phyloP scores from a whole-genome alignment of 64 coral and sea anemone genomes.

The Actinia equina region DNA sequence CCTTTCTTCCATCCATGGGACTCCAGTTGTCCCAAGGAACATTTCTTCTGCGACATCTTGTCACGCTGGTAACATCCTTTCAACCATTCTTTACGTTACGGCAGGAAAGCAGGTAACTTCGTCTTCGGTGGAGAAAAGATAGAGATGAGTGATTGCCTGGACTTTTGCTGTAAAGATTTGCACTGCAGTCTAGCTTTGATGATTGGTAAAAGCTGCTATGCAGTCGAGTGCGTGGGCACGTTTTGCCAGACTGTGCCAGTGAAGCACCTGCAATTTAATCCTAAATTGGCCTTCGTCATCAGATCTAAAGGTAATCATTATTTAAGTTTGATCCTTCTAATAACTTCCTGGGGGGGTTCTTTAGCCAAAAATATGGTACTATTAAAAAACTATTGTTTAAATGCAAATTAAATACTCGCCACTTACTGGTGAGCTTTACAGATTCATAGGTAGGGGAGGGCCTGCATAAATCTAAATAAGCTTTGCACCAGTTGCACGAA shows the following conservation, averaged over 20 bases:
- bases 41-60: slow-evolving; percentile 9
- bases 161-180: slow-evolving; percentile 33
- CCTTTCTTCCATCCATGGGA: neutral
- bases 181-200: slow-evolving; percentile 46
- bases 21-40: neutral
- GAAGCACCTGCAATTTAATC: slow-evolving; percentile 6
- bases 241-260: slow-evolving; percentile 57
- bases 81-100: slow-evolving; percentile 53
- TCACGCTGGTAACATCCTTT: slow-evolving; percentile 19
- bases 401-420: no score
- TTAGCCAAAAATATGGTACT: no score
- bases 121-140: slow-evolving; percentile 28
- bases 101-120: slow-evolving; percentile 45
- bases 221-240: slow-evolving; percentile 31
- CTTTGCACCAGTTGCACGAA: no score
- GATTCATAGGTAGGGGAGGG: no score
- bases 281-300: slow-evolving; percentile 47
- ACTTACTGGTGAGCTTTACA: no score
- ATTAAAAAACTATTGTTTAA: no score
- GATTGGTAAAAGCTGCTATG: slow-evolving; percentile 39
- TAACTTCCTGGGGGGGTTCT: neutral
- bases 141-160: slow-evolving; percentile 36
- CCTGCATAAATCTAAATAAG: no score
- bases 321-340: neutral
- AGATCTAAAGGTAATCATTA: slow-evolving; percentile 28